Conservation (phyloP, 2,113 vertebrate species). For the Lamprologus sp. region DNA sequence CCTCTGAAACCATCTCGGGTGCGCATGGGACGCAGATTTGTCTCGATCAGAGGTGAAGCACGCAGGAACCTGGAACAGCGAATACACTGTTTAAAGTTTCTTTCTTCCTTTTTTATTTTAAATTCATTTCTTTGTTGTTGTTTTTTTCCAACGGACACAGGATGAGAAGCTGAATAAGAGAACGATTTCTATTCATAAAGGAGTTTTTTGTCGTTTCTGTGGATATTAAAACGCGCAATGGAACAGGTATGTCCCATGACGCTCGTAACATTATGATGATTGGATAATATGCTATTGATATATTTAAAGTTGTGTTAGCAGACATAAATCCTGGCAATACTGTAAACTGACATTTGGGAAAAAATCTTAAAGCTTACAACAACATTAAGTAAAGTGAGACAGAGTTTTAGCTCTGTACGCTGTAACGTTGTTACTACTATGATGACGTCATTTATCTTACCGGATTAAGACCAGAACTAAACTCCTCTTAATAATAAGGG, state of each 20-base stretch:
- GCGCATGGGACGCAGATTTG: neutral
- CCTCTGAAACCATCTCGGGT: conserved; percentile 4
- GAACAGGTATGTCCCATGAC: conserved; percentile 34
- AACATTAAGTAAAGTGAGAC: neutral
- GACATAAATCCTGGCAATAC: neutral
- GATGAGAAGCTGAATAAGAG: conserved; percentile 36
- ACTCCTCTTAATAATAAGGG: neutral
- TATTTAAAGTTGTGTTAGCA: neutral
- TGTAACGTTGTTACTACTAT: neutral
- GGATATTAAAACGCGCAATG: conserved; percentile 14
- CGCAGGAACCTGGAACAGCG: neutral
- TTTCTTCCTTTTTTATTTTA: neutral
- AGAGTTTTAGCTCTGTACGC: neutral
- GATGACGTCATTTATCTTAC: neutral
- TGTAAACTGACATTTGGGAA: neutral
- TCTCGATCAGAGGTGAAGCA: neutral
- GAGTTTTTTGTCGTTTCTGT: neutral
- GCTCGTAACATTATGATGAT: neutral
- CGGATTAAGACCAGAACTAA: neutral
- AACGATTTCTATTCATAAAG: neutral
- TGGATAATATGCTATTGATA: neutral
- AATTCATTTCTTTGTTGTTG: neutral
- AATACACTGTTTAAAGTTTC: neutral
- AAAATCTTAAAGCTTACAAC: too few species aligned
- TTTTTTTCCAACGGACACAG: fast-evolving